Percentiles rank a stretch among this genome's conserved stretches.
Conservation (phyloP, 2,113 vertebrate species). For the Sturnus vulgaris region DNA sequence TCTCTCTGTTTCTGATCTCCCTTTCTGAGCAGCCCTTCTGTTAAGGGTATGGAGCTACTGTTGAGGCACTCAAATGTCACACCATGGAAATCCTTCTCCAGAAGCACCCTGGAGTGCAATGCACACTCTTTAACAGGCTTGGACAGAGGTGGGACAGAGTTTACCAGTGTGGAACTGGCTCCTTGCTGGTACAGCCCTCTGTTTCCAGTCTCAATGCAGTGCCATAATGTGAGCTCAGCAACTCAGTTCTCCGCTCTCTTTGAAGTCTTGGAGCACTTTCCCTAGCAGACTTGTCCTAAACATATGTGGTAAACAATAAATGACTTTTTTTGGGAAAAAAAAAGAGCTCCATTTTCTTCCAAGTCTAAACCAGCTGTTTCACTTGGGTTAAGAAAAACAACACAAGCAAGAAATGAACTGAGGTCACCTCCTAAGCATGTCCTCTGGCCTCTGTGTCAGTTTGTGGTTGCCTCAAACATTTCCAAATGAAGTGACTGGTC, state of each 20-base stretch:
- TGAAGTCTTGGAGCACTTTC: not conserved
- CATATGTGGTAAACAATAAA: not conserved
- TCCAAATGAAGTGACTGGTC: not conserved
- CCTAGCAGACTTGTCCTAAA: not conserved
- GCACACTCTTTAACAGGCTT: not conserved
- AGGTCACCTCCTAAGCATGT: not conserved
- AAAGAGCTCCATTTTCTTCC: not conserved
- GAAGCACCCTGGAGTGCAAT: not conserved
- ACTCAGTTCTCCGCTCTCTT: not conserved
- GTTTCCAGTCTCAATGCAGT: not conserved
- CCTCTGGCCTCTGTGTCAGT: not conserved
- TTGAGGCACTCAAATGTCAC: not conserved
- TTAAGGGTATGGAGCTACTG: not conserved
- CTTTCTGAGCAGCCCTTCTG: not conserved
- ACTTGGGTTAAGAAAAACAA: not conserved
- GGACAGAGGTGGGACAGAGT: not conserved
- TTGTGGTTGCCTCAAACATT: not conserved
- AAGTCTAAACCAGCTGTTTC: not conserved
- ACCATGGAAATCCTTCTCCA: not conserved
- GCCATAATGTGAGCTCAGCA: not conserved
- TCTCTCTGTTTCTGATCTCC: not conserved
- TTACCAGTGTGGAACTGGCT: not conserved
- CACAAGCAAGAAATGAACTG: not conserved
- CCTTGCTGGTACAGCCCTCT: not conserved
- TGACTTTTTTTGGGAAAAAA: rapidly evolving